Evolutionary conservation across 2,888 invertebrate genomes (phyloP), one percentile per base, ranked within the genome.

Genomic region (Thelaira solivaga): DNA sequence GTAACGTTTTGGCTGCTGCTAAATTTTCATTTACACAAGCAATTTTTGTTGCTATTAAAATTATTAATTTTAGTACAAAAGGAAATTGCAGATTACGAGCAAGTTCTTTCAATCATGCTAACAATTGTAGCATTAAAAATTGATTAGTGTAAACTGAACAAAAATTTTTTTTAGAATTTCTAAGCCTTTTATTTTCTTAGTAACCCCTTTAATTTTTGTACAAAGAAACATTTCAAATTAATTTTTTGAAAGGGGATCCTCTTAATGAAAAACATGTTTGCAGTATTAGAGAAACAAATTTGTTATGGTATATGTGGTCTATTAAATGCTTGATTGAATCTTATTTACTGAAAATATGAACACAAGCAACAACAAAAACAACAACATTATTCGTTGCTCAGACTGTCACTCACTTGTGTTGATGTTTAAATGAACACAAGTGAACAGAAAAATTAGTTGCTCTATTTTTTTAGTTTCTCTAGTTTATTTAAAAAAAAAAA

Each of bases 301-400:
- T n/a, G n/a, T n/a, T n/a, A n/a, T 59, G n/a, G 69, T 39, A 67
- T 67, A 59, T 74, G 61, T 59, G 49, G 49, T 67, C 65, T 74
- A 74, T 74, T 67, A 45, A 74, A 74, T 61, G 67, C 67, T 67
- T 74, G 67, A 74, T 67, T 74, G 67, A 74, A 61, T 67, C 61
- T 67, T 74, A 61, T 74, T 74, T 74, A 61, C 67, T 67, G 59
- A 59, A 74, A 67, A 71, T 53, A 45, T 62, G 43, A 53, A 59
- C 41, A 18, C 24, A 39, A 16, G 18, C 29, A 59, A 34, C 59
- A 29, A 11, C 43, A n/a, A n/a, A 26, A 24, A 31, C 18, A 34
- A 13, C 49, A n/a, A 29, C 29, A 22, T 36, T 34, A 47, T 10
- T 4, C 18, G 26, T 31, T 18, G n/a, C 34, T 49, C 22, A 69